Base-by-base conservation (phyloP, 2,888 invertebrate genomes). In the Tetrapedia diversipes region DNA sequence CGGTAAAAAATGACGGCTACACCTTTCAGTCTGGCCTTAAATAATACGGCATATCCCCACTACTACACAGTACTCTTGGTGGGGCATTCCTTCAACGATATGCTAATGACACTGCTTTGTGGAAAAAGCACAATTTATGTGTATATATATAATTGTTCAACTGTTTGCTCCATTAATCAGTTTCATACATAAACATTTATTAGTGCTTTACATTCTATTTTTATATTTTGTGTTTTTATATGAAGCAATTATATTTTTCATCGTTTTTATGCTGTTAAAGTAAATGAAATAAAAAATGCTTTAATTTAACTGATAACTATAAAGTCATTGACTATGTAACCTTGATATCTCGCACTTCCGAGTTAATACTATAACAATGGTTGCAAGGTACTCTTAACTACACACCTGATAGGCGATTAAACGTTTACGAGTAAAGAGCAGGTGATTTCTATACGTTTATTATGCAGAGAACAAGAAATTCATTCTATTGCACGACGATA, bases 371-470 rank as follows among this genome's bases (percentile, higher is more conserved):
- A 24, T 34, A 57, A 49, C 49, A 32, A 49, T 22, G 14, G 11
- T 24, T 16, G 10, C 29, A 43, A 19, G 49, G 41, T 43, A 16
- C 43, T 56, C 19, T 43, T 51, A 66, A 45, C 39, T 1, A 19
- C 34, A 24, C 71, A 71, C 59, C 72, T 73, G 64, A 59, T 75
- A 3, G 10, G 37, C 6, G 24, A 71, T 41, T 27, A 65, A 57
- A 54, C 29, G 6, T 19, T 56, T 24, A 19, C 3, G 19, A 37
- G 56, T 61, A 71, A 72, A 22, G 11, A 39, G 14, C 61, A 74
- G 45, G 19, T 53, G 64, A 64, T 45, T 51, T 27, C 29, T 59
- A 19, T 27, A 29, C 24, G 24, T 51, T 74, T 73, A 54, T 65
- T 47, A 10, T 22, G 19, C 0, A 19, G 24, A 34, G 59, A 60